A percentile compares a stretch with the other conserved stretches of the same genome.
These are phyloP conservation scores for Nymphalis polychloros DNA, from an alignment of 2,888 invertebrate genomes.

Conservation along the genomic window DNA sequence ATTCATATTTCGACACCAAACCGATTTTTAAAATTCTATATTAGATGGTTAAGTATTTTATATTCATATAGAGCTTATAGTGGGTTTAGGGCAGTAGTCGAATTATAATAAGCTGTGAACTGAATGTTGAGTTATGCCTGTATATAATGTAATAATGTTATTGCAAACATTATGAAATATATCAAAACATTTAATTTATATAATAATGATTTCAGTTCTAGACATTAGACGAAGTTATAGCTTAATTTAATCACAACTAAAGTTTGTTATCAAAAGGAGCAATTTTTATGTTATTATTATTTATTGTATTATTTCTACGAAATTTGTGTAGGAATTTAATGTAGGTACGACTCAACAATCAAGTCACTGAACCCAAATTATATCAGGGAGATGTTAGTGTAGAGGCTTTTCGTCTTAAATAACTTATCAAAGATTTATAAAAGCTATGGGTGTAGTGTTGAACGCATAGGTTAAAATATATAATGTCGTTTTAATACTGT, in stretches of 20 bases:
- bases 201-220: no score
- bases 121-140: conserved; percentile 41
- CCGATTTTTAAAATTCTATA: conserved; percentile 61
- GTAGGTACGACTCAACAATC: conserved; percentile 37
- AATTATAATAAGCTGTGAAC: conserved; percentile 45
- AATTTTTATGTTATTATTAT: neutral
- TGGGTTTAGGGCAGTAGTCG: conserved; percentile 69
- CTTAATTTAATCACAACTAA: no score
- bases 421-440: conserved; percentile 72
- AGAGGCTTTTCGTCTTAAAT: conserved; percentile 67
- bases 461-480: conserved; percentile 55
- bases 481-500: conserved; percentile 39
- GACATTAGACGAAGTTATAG: no score
- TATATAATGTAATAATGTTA: neutral
- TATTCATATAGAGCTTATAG: conserved; percentile 81
- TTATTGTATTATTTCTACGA: no score
- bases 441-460: conserved; percentile 66
- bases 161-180: no score
- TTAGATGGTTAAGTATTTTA: conserved; percentile 70
- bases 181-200: no score
- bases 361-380: conserved; percentile 49
- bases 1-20: conserved; percentile 70
- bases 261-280: neutral
- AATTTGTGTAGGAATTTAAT: neutral
- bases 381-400: conserved; percentile 74